phyloP scores from a whole-genome alignment of 2,113 vertebrate species.

The Nannobrachium achirus region DNA sequence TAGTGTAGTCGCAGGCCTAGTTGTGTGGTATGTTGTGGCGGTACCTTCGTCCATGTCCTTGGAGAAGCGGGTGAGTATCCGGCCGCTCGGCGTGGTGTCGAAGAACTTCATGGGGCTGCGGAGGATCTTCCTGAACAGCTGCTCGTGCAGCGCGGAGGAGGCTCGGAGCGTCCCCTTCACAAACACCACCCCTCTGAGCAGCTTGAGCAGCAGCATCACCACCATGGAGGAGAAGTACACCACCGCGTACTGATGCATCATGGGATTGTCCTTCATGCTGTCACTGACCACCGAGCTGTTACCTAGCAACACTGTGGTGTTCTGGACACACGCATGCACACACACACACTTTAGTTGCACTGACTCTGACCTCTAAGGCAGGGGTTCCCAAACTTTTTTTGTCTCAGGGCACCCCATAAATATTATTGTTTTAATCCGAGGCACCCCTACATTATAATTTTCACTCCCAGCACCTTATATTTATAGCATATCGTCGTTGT shows the following conservation, averaged over 20 bases:
- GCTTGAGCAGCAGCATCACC: conserved; percentile 89
- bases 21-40: too few species aligned
- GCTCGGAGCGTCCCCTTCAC: conserved; percentile 92
- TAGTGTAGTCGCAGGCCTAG: too few species aligned
- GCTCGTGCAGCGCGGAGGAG: conserved; percentile 89
- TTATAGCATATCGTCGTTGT: too few species aligned
- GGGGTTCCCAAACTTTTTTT: too few species aligned
- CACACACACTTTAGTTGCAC: background rate
- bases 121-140: conserved; percentile 89
- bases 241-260: conserved; percentile 87
- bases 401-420: too few species aligned
- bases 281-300: conserved; percentile 83
- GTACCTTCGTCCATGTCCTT: conserved; percentile 93
- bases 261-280: conserved; percentile 92
- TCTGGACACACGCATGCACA: conserved; percentile 72
- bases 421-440: too few species aligned
- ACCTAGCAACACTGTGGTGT: conserved; percentile 79
- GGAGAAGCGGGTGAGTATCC: conserved; percentile 91
- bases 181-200: conserved; percentile 87
- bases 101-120: conserved; percentile 97
- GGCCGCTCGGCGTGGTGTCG: conserved; percentile 88
- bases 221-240: conserved; percentile 93
- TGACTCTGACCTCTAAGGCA: too few species aligned
- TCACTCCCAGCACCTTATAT: too few species aligned
- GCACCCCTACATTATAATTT: too few species aligned